Evolutionary conservation across 2,797 vertebrate genomes (phyloP).

Genomic region (Silurus aristotelis): DNA sequence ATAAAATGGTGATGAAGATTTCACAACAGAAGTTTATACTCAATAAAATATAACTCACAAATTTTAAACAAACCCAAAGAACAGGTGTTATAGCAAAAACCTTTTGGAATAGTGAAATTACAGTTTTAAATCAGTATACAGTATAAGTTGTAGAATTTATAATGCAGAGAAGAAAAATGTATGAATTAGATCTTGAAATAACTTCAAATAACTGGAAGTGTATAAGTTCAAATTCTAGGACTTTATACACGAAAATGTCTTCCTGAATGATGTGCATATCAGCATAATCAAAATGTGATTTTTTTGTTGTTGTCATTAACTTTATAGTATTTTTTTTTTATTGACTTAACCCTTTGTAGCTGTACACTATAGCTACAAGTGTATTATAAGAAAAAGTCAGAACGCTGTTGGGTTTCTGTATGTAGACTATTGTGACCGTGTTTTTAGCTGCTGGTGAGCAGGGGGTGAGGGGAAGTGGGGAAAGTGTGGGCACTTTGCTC

Average conservation of each 20-base stretch:
- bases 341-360: no score
- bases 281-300: not conserved
- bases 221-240: not conserved
- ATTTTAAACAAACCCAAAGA: not conserved
- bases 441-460: no score
- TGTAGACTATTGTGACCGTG: no score
- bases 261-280: not conserved
- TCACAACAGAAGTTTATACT: not conserved
- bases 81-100: not conserved
- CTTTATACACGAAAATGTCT: not conserved
- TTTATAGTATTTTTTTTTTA: no score
- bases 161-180: not conserved
- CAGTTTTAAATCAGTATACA: no score
- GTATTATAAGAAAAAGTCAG: no score
- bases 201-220: not conserved
- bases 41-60: not conserved
- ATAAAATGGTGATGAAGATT: not conserved
- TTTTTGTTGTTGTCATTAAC: not conserved
- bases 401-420: no score
- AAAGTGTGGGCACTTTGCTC: no score
- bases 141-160: not conserved
- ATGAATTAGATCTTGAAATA: not conserved
- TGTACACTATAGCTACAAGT: no score
- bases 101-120: not conserved
- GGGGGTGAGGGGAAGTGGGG: no score